These are phyloP conservation scores for Ianthella basta DNA, from an alignment of 37 sponge, comb jelly and placozoan genomes.

Conservation along the genomic window DNA sequence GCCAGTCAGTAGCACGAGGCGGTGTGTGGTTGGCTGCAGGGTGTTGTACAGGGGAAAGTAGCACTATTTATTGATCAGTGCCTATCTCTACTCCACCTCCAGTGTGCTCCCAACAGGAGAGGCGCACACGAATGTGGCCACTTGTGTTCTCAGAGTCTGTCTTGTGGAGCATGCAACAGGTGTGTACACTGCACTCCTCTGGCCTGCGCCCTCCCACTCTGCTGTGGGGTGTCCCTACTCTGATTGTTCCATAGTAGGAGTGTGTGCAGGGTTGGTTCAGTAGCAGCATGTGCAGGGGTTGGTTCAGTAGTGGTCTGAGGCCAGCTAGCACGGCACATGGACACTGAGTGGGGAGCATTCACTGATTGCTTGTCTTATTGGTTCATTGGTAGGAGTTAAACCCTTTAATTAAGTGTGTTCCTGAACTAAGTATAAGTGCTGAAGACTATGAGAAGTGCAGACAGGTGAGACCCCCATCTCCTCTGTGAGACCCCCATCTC, in stretches of 20 bases:
- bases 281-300: no score
- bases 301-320: neutral
- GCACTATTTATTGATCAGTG: no score
- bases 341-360: neutral
- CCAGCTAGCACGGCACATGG: neutral
- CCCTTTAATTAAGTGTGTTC: constrained; percentile 47
- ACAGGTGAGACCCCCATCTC: constrained; percentile 29
- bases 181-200: constrained; percentile 5
- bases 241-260: no score
- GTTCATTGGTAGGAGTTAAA: constrained; percentile 61
- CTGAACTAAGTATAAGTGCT: constrained; percentile 38
- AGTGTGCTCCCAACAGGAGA: constrained; percentile 68
- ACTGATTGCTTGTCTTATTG: neutral
- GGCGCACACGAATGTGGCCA: constrained; percentile 79
- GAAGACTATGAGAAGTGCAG: constrained; percentile 62
- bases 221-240: no score
- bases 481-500: neutral
- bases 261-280: no score
- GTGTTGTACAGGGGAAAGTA: no score
- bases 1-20: no score
- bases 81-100: no score
- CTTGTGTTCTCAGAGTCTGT: constrained; percentile 73
- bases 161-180: constrained; percentile 66
- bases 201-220: neutral
- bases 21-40: no score